Evolutionary conservation across 2,888 invertebrate genomes (phyloP).

Genomic region (Rotaria sp.): DNA sequence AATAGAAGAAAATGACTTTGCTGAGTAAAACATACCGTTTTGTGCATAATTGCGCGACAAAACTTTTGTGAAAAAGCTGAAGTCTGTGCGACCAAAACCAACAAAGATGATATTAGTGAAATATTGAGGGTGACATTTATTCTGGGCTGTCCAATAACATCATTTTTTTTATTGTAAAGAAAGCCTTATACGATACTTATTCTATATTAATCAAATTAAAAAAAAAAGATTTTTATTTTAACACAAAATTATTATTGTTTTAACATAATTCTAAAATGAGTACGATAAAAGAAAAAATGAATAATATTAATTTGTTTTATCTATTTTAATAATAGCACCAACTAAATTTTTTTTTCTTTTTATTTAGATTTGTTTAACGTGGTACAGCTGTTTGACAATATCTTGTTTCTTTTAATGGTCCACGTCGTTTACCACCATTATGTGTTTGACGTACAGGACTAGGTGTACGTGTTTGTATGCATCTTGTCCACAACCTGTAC

Average conservation of each 20-base stretch:
- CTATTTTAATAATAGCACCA: neutral
- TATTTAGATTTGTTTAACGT: neutral
- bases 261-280: neutral
- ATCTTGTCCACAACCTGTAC: slow-evolving; percentile 32
- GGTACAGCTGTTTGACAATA: neutral
- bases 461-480: slow-evolving; percentile 28
- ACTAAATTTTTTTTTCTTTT: neutral
- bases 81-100: too few relatives aligned
- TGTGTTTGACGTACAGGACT: neutral
- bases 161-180: too few relatives aligned
- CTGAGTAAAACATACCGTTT: too few relatives aligned
- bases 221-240: neutral
- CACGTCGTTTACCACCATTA: slow-evolving; percentile 27
- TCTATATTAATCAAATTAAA: neutral
- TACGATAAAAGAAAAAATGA: neutral
- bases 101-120: too few relatives aligned
- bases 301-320: neutral
- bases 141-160: too few relatives aligned
- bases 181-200: neutral
- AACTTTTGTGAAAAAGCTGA: too few relatives aligned
- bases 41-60: too few relatives aligned
- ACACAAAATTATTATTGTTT: neutral
- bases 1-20: too few relatives aligned
- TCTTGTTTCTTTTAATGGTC: slow-evolving; percentile 30
- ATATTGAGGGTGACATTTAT: too few relatives aligned